Conservation (phyloP, 2,888 invertebrate genomes). For the Omphaloscelis lunosa region DNA sequence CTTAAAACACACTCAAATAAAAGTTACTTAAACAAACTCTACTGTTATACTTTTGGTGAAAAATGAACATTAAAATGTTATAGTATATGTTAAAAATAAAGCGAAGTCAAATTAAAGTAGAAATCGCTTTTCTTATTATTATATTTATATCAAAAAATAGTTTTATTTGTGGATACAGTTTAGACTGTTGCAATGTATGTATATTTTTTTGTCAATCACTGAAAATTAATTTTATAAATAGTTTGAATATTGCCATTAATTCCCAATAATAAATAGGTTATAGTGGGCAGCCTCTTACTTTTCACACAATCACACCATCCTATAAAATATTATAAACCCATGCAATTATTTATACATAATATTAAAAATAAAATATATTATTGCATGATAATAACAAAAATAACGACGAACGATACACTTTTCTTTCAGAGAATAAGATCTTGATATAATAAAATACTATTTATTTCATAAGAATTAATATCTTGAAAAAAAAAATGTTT, state of each 20-base stretch:
- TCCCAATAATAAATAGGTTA: slow-evolving; percentile 55
- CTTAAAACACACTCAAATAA: slow-evolving; percentile 60
- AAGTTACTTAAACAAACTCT: slow-evolving; percentile 56
- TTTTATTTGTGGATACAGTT: slow-evolving; percentile 53
- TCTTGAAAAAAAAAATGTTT: slow-evolving; percentile 63
- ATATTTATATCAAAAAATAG: slow-evolving; percentile 63
- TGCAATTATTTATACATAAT: slow-evolving; percentile 60
- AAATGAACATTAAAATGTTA: slow-evolving; percentile 36
- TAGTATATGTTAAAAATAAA: slow-evolving; percentile 49
- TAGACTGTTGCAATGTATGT: slow-evolving; percentile 43
- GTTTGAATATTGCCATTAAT: slow-evolving; percentile 50
- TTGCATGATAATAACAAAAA: slow-evolving; percentile 57
- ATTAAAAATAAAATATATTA: slow-evolving; percentile 58
- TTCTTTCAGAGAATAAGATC: slow-evolving; percentile 52
- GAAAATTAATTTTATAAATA: slow-evolving; percentile 36
- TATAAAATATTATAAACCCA: slow-evolving; percentile 54
- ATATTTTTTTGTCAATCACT: slow-evolving; percentile 37
- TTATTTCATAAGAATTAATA: slow-evolving; percentile 47
- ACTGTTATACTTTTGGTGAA: slow-evolving; percentile 55
- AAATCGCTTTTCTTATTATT: slow-evolving; percentile 51
- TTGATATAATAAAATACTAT: slow-evolving; percentile 58
- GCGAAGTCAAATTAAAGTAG: slow-evolving; percentile 50
- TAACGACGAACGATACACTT: slow-evolving; percentile 39
- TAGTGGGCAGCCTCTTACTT: slow-evolving; percentile 61
- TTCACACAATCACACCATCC: slow-evolving; percentile 50